Base-by-base conservation (phyloP, 2,888 invertebrate genomes). In the Acanthococcus lagerstroemiae region DNA sequence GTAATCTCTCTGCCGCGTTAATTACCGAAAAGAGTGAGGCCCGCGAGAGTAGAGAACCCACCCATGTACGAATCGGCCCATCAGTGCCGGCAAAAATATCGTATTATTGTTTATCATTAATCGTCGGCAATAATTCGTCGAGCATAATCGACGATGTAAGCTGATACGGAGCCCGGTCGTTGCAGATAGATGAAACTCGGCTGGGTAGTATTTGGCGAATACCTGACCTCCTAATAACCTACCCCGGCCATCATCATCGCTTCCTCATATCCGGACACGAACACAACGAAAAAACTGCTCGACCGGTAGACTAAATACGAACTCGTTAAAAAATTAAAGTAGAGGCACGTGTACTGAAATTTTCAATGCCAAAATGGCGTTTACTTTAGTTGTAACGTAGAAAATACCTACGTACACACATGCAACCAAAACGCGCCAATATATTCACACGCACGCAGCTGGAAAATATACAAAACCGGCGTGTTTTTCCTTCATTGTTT, bases 311-410 rank as follows among this genome's bases (percentile, higher is more conserved):
- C 48, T 60, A 60, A 60, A 48, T 48, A 46, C 48, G 26, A 60
- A 60, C 60, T 46, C 48, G 48, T 60, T 26, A 60, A 60, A 52
- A 60, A 60, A 60, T 60, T 60, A 50, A 60, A 60, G 48, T 46
- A 48, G 60, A 60, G 60, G 60, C 60, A 60, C 60, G 60, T 60
- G 60, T 60, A 50, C 26, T 46, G 48, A 60, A 60, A 60, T 60
- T 60, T 60, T 60, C 60, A 60, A 60, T 60, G 60, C 60, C 60
- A 60, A 60, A 60, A 60, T 60, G 60, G 60, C 60, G 60, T 60
- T 60, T 50, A 45, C 60, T 60, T 60, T 46, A 21, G 37, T 37
- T 37, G 12, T 37, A n/a, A 37, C 37, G 37, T 37, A 15, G 37
- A 37, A 37, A 37, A 37, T 37, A 37, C 37, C 37, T 37, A 37